Percentiles rank a stretch among this genome's conserved stretches.
phyloP scores from a whole-genome alignment of 2,888 invertebrate genomes.

The Chydorus sphaericus region DNA sequence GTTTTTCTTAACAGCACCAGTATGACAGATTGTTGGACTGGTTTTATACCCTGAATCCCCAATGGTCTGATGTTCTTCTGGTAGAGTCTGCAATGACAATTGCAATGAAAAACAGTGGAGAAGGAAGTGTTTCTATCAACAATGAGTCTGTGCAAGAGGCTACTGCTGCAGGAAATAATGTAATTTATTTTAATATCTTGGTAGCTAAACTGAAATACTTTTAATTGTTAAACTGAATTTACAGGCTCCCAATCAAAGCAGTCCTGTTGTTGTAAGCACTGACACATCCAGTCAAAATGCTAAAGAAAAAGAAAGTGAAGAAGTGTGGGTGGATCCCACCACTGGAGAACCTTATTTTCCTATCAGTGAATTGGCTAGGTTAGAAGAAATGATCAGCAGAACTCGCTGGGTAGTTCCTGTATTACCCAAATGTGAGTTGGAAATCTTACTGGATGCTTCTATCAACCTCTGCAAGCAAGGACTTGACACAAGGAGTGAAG shows the following conservation, averaged over 20 bases:
- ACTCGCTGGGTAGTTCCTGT: constrained; percentile 96
- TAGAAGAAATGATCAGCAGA: constrained; percentile 92
- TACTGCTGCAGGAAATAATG: background rate
- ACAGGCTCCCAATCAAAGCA: constrained; percentile 8
- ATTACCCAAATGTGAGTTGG: constrained; percentile 87
- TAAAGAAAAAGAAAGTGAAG: background rate
- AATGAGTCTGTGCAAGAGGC: background rate
- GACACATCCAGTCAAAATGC: constrained; percentile 3
- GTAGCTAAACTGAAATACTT: background rate
- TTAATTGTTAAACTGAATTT: background rate
- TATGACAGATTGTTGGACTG: background rate
- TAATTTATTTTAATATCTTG: background rate
- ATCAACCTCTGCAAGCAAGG: constrained; percentile 74
- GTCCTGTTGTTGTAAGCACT: constrained; percentile 1
- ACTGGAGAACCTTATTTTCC: constrained; percentile 56
- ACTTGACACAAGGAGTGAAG: constrained; percentile 71
- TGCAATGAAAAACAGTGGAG: constrained; percentile 11
- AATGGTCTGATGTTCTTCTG: background rate
- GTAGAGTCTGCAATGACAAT: constrained; percentile 3
- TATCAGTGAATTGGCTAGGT: constrained; percentile 62
- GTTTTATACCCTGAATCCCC: background rate
- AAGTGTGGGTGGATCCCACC: constrained; percentile 8
- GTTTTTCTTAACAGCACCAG: background rate
- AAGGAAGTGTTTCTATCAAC: background rate
- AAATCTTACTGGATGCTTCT: constrained; percentile 74